Conservation (phyloP, 1,140 invertebrate genomes). For the Melitaea cinxia region DNA sequence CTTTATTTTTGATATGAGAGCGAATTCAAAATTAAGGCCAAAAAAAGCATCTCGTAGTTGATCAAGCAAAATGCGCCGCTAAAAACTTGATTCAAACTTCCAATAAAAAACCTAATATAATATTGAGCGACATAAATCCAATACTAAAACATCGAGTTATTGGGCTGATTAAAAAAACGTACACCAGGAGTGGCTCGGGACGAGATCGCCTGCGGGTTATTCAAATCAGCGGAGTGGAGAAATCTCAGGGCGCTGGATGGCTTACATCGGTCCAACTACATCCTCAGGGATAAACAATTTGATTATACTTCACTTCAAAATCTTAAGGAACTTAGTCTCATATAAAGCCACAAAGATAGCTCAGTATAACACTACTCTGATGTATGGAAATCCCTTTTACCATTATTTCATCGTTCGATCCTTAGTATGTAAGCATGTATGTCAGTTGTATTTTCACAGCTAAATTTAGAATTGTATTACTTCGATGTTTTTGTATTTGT, state of each 20-base stretch:
- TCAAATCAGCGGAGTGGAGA: conserved; percentile 25
- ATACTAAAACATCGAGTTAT: background rate
- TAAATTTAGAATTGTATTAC: too few species aligned
- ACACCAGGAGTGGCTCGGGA: conserved; percentile 6
- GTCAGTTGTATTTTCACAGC: too few species aligned
- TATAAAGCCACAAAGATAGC: background rate
- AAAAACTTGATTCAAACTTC: too few species aligned
- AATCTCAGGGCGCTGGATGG: conserved; percentile 17
- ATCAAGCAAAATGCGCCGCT: too few species aligned
- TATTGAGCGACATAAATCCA: background rate
- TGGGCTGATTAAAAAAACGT: background rate
- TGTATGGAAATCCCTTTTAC: too few species aligned
- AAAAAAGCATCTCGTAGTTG: too few species aligned
- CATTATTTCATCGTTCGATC: too few species aligned
- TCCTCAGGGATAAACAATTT: conserved; percentile 21
- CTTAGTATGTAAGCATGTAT: too few species aligned
- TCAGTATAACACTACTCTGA: background rate
- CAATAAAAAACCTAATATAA: too few species aligned
- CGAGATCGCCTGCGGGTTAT: conserved; percentile 12
- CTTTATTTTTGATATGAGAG: too few species aligned
- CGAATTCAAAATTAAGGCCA: too few species aligned
- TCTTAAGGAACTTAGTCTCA: background rate
- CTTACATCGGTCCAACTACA: conserved; percentile 13
- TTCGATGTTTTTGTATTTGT: too few species aligned
- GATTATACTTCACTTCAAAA: conserved; percentile 10